Base-by-base conservation (phyloP, 2,888 invertebrate species). In the Lutraria lutraria region DNA sequence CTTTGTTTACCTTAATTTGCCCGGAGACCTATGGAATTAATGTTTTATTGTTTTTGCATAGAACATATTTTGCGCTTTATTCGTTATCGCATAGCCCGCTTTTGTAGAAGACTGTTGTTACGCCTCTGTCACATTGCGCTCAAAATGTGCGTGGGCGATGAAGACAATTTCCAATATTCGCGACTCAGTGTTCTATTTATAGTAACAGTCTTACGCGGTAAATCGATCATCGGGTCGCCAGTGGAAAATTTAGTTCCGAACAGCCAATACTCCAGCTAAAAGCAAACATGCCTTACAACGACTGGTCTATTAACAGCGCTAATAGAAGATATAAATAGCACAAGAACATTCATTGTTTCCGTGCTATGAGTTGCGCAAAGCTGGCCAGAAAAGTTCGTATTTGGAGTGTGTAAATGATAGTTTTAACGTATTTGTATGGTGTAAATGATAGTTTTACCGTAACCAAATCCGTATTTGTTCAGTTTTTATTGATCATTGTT, bases 111-210 rank as follows among this genome's bases (percentile, higher is more conserved):
- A 31, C 12, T 76, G 31, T 31, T 76, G 76, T 76, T 76, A 72
- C 84, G 54, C 53, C n/a, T 72, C 19, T 54, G 53, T 72, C 84
- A 76, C 84, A 31, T 54, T 84, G 76, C 19, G 72, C 84, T 84
- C 72, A 54, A 72, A 54, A 54, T 34, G 56, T 80, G 85, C 85
- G 85, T 85, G 85, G 85, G 85, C 85, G 85, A 85, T 13, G 60
- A n/a, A 79, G 80, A 80, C 85, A 85, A 60, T 80, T 85, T 85
- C 85, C 85, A 85, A 85, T 85, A 85, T 79, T 80, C 80, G 79
- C 85, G 79, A 60, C 54, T 52, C 79, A 80, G 43, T 13, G 4
- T 43, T 85, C 85, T 85, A 85, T 85, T 85, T 80, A n/a, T 85
- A 85, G 85, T 85, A 85, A 85, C 80, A 85, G 56, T 76, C 29